phyloP scores from a whole-genome alignment of 64 coral and sea anemone genomes.

The Hydrozoanthus tunicans region DNA sequence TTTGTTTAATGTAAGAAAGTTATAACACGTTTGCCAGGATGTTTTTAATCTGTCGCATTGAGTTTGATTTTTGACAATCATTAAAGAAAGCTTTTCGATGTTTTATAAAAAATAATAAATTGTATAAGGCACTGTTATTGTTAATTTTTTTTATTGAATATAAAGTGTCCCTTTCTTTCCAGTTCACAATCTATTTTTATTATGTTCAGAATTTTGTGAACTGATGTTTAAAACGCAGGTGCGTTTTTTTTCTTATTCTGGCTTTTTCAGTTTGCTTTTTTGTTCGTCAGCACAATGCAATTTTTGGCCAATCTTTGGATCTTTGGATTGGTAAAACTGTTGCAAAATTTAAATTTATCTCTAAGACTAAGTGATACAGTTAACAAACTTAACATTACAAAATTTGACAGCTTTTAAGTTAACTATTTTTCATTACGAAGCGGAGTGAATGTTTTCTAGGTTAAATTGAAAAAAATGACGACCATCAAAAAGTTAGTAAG shows the following conservation, averaged over 20 bases:
- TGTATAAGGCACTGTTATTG: too few species aligned
- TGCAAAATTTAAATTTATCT: not conserved
- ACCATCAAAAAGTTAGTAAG: too few species aligned
- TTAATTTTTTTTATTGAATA: not conserved
- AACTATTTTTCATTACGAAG: not conserved
- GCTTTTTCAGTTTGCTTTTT: too few species aligned
- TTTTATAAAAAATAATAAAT: not conserved
- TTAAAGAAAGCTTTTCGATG: too few species aligned
- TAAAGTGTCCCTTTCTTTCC: not conserved
- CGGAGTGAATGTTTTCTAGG: too few species aligned
- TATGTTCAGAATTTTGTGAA: not conserved
- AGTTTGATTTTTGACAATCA: too few species aligned
- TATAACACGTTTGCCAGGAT: too few species aligned
- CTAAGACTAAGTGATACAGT: not conserved
- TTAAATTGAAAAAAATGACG: too few species aligned
- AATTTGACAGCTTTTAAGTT: not conserved
- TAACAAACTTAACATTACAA: not conserved
- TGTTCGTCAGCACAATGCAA: not conserved
- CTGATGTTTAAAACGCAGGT: not conserved
- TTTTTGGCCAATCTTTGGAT: not conserved
- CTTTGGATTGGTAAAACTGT: not conserved
- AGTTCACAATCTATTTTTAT: not conserved
- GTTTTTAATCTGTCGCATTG: too few species aligned
- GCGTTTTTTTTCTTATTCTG: not conserved
- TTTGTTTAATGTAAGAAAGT: too few species aligned